Evolutionary conservation across 2,113 vertebrate species (phyloP), one percentile per base, ranked within the genome.

Genomic region (Nematolebias whitei): DNA sequence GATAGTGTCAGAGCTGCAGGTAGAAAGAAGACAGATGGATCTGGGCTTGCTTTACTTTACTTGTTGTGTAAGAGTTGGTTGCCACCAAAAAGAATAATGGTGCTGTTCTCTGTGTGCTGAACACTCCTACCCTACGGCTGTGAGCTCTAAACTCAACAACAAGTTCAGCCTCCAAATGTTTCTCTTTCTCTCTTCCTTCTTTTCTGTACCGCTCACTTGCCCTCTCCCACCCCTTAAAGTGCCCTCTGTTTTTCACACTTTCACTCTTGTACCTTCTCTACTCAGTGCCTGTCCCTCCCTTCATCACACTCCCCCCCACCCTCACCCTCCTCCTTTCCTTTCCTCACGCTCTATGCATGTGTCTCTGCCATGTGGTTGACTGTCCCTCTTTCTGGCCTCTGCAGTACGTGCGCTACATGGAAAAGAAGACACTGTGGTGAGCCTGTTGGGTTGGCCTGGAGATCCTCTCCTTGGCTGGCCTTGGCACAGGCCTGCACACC

Each of bases 371-470:
- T 85, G 82, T 83, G 84, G 58, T 72, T 79, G 78, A 84, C 78
- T 35, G 78, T 82, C 79, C 76, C 80, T 77, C 71, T 82, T 55
- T 61, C 74, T 85, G 75, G 82, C 89, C 56, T 68, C 91, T 84
- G 50, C 93, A 96, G 96, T 95, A 93, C 82, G 94, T 95, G 76
- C 86, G 51, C 63, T 92, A 93, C 82, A 86, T 93, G 90, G 93
- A 96, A 89, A 95, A 94, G 70, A 94, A 92, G 79, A 91, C 94
- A 75, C 92, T 95, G 74, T 94, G 95, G 92, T 96, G 95, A 85
- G 88, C 93, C 93, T 96, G 94, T 88, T 96, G 94, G 94, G 88
- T 96, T 80, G 93, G 94, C 87, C 72, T 96, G 84, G 95, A 94
- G 79, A 94, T 96, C 84, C 91, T 96, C 49, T 95, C 94, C 71